Evolutionary conservation across 2,888 invertebrate species (phyloP), one percentile per base, ranked within the genome.

Genomic region (Drosophila atroscutellata): DNA sequence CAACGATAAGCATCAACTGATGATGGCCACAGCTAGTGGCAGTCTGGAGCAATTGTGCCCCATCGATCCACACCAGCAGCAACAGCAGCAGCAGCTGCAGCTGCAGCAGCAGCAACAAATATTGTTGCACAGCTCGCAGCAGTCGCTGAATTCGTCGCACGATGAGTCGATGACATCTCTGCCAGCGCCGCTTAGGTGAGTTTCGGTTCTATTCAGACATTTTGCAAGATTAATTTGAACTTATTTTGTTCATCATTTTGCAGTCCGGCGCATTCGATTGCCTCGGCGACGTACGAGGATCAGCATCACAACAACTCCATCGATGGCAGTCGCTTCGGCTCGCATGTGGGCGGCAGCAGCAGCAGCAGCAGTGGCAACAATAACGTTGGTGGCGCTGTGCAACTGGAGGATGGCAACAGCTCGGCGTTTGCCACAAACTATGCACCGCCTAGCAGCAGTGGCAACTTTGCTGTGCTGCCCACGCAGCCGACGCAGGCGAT

Each of bases 211-310:
- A 3, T 20, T 13, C 20, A 15, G 3, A 24, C 15, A 20, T 37
- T 18, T 3, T 8, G 18, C n/a, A 37, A 4, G n/a, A n/a, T 39
- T 9, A 9, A n/a, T 39, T 39, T 11, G n/a, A 39, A 0, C 0
- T 37, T 32, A 9, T 32, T 32, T 32, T 32, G 3, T 6, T n/a
- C 4, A 11, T 20, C 1, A 8, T 8, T 11, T 68, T 77, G 24
- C 70, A 96, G 96, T 90, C 96, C 96, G 0, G 95, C 96, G 28
- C 94, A 95, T 15, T 96, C 96, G 1, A 95, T 95, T 90, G 95
- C 96, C 72, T 96, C 96, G 0, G 95, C 95, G 3, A 95, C 96
- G 0, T 94, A 94, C 82, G 94, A 94, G 84, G 94, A 94, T 58
- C 92, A 92, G 74, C 93, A 92, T 55, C 93, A 92, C 74, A 92